Percentiles rank a stretch among this genome's conserved stretches.
Conservation (phyloP, 1,140 invertebrate genomes). For the Leptopilina clavipes region DNA sequence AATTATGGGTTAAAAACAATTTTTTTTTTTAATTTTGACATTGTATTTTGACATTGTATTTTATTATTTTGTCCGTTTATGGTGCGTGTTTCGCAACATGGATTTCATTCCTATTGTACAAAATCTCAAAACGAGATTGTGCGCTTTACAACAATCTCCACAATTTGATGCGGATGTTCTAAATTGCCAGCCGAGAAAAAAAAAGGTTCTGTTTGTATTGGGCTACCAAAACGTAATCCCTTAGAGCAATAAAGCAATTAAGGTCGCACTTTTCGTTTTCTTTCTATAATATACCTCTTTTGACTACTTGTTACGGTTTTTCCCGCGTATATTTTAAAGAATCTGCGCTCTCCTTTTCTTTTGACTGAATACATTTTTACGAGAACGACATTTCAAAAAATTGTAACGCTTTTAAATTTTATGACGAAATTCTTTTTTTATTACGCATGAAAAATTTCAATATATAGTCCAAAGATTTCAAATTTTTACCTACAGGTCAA, state of each 20-base stretch:
- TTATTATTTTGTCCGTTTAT: neutral
- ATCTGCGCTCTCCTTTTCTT: neutral
- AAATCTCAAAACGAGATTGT: neutral
- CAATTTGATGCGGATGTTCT: conserved; percentile 44
- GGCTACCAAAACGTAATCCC: conserved; percentile 54
- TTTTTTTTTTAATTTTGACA: too few relatives aligned
- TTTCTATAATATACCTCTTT: conserved; percentile 9
- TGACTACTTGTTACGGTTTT: conserved; percentile 21
- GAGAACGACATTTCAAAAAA: neutral
- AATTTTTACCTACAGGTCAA: too few relatives aligned
- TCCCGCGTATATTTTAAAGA: neutral
- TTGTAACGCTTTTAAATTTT: conserved; percentile 1
- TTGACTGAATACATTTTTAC: conserved; percentile 3
- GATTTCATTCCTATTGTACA: conserved; percentile 24
- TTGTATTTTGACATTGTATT: too few relatives aligned
- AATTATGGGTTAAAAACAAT: too few relatives aligned
- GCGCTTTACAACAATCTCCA: conserved; percentile 13
- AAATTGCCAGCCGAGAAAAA: too few relatives aligned
- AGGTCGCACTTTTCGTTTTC: conserved; percentile 47
- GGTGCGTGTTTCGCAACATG: conserved; percentile 24
- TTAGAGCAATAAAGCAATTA: conserved; percentile 66
- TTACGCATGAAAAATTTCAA: neutral
- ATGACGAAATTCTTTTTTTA: conserved; percentile 21
- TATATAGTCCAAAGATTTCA: neutral
- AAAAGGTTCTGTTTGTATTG: conserved; percentile 51